Evolutionary conservation across 2,797 vertebrate species (phyloP), one percentile per base, ranked within the genome.

Genomic region (Smutsia temminckii): DNA sequence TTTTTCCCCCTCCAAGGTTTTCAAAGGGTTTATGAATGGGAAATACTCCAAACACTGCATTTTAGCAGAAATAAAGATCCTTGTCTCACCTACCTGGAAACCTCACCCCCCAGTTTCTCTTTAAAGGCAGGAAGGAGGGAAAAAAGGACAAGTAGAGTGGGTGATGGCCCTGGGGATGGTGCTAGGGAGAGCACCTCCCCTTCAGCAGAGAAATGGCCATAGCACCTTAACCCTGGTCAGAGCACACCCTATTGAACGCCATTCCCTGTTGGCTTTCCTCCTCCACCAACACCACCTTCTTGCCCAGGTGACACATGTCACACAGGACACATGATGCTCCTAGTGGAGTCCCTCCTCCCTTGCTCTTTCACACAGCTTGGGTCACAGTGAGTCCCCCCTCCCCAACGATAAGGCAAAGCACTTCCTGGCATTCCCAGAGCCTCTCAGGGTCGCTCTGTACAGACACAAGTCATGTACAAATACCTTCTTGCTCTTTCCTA

Each of bases 21-120:
- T 95, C 95, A 96, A 96, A 95, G 96, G 66, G 79, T 96, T 98
- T 97, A 97, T 97, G 96, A 97, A 97, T 97, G 97, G 86, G 92
- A 97, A 96, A 95, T 97, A 97, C 95, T 97, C 97, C 95, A 83
- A 97, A 96, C 40, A 59, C 90, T 66, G 92, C 75, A 93, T 85
- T 78, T 97, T 84, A 94, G 95, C 89, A 93, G 96, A 97, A 94
- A 98, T 75, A 93, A 97, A 97, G 89, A 96, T 95, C 85, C 85
- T 85, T 91, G 96, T 93, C 93, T 97, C 97, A 94, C 95, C 96
- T 95, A 97, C 96, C 97, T 94, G 95, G 93, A 96, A 96, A 86
- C 80, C 79, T 91, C 93, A 89, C 89, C 13, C 93, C 51, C 88
- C 27, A 8, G 79, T 77, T 95, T 97, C 85, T 61, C 95, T 93